These are phyloP conservation scores for Leucoma salicis DNA, from an alignment of 2,888 invertebrate species.

Conservation along the genomic window DNA sequence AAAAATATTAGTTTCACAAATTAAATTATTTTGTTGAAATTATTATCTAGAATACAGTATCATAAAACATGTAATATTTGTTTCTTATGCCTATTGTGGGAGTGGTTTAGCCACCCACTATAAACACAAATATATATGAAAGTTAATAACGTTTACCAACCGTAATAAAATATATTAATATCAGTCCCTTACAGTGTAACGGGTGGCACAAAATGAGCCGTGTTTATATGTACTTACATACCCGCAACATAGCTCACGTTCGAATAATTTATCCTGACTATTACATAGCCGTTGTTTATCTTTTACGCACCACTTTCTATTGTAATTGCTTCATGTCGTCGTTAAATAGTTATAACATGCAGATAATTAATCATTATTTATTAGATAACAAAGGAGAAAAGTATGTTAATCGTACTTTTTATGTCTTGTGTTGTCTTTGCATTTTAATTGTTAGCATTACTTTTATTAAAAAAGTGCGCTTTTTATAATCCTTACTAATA, in stretches of 20 bases:
- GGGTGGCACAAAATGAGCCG: conserved; percentile 26
- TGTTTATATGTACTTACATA: conserved; percentile 35
- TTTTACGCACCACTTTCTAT: conserved; percentile 30
- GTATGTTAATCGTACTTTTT: too few species aligned
- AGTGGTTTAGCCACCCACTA: conserved; percentile 28
- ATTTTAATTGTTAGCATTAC: too few species aligned
- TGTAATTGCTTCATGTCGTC: conserved; percentile 32
- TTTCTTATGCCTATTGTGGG: conserved; percentile 7
- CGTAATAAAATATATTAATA: conserved; percentile 62
- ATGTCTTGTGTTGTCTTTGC: too few species aligned
- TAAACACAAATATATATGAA: conserved; percentile 54
- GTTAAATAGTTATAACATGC: conserved; percentile 20
- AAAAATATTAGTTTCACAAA: too few species aligned
- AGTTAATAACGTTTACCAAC: conserved; percentile 57
- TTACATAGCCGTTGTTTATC: conserved; percentile 29
- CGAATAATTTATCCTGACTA: conserved; percentile 29
- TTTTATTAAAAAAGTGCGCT: too few species aligned
- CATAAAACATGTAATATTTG: conserved; percentile 25
- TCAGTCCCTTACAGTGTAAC: conserved; percentile 40
- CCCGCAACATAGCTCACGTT: conserved; percentile 20
- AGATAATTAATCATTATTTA: conserved; percentile 36
- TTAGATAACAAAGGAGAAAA: too few species aligned
- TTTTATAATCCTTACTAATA: too few species aligned
- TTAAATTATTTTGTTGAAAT: too few species aligned
- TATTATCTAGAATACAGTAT: too few species aligned